Percentiles rank a stretch among this genome's conserved stretches.
Evolutionary conservation across 2,888 invertebrate species (phyloP).

Genomic region (Hermodice carunculata): DNA sequence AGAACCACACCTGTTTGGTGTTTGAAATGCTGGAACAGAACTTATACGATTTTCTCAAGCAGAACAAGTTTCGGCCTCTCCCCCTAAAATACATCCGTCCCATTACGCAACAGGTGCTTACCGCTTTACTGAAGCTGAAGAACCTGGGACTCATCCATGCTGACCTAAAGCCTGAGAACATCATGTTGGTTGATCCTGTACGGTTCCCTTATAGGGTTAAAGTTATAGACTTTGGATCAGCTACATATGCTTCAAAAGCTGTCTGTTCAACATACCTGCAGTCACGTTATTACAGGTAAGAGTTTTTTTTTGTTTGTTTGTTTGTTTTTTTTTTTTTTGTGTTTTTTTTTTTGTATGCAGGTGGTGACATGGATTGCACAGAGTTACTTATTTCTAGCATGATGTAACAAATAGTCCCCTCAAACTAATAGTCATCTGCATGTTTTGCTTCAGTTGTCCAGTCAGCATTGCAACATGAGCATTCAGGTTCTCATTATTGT

Average conservation of each 20-base stretch:
- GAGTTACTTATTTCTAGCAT: no score
- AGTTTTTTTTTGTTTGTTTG: no score
- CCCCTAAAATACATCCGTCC: constrained; percentile 99
- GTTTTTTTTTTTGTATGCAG: no score
- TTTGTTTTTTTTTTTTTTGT: no score
- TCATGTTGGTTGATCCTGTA: constrained; percentile 99
- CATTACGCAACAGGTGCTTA: constrained; percentile 96
- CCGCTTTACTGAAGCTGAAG: constrained; percentile 86
- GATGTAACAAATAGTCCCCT: no score
- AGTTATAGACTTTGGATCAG: constrained; percentile 99
- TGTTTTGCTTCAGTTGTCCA: no score
- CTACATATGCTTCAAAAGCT: constrained; percentile 98
- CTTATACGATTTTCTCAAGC: constrained; percentile 99
- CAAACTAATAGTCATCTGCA: no score
- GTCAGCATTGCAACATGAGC: no score
- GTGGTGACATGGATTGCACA: no score
- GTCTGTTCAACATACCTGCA: constrained; percentile 99
- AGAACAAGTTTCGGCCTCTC: constrained; percentile 99
- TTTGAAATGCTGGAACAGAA: constrained; percentile 99
- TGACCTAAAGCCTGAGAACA: constrained; percentile 99
- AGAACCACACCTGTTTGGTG: constrained; percentile 98
- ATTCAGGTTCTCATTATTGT: no score
- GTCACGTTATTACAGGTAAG: constrained; percentile 93
- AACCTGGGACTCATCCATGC: constrained; percentile 99
- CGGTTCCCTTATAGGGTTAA: constrained; percentile 99